Evolutionary conservation across 2,797 vertebrate genomes (phyloP).

Genomic region (Thripadectes ignobilis): DNA sequence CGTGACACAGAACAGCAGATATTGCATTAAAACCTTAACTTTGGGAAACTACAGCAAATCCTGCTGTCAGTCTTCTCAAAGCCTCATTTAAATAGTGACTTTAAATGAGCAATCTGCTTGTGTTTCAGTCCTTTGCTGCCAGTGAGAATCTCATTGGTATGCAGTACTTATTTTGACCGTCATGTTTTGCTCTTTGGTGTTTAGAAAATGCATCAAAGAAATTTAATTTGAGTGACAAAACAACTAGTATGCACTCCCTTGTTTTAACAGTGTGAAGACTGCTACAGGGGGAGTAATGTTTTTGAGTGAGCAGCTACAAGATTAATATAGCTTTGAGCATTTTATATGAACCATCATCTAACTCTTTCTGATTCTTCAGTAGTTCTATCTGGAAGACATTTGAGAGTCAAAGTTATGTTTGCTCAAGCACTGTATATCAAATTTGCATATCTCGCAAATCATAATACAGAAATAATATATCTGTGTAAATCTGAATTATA

Average conservation of each 20-base stretch:
- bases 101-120: background rate
- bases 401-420: background rate
- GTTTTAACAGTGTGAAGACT: background rate
- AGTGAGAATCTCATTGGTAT: background rate
- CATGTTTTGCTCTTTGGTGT: background rate
- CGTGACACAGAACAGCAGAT: background rate
- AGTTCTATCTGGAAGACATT: background rate
- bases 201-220: background rate
- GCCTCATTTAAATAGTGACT: background rate
- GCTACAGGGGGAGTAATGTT: background rate
- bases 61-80: background rate
- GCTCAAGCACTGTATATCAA: background rate
- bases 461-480: background rate
- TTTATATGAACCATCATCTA: background rate
- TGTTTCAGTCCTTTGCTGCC: background rate
- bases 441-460: background rate
- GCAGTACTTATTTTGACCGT: background rate
- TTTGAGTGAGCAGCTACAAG: background rate
- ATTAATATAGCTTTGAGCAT: background rate
- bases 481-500: background rate
- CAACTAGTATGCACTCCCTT: background rate
- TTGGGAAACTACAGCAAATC: background rate
- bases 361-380: background rate
- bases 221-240: background rate
- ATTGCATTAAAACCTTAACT: background rate